phyloP scores from a whole-genome alignment of 2,113 vertebrate species.

The Podilymbus podiceps region DNA sequence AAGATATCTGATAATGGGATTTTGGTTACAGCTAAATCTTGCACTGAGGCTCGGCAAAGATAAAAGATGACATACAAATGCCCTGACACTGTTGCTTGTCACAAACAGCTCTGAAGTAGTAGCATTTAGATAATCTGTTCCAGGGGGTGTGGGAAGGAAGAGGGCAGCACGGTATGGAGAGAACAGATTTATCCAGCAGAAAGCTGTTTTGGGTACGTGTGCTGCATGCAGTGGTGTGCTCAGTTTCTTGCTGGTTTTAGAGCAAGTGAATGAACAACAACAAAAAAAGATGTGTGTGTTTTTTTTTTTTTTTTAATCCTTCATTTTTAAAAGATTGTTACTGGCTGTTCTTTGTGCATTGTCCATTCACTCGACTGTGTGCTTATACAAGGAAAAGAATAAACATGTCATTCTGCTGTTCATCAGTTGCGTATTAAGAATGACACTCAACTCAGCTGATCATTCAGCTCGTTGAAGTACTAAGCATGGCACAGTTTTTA shows the following conservation, averaged over 20 bases:
- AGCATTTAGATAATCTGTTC: background rate
- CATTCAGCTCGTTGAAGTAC: background rate
- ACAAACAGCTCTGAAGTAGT: constrained; percentile 8
- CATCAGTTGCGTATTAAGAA: background rate
- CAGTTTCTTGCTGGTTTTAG: background rate
- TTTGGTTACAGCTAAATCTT: background rate
- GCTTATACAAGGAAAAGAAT: background rate
- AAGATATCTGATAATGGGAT: constrained; percentile 13
- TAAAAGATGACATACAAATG: constrained; percentile 8
- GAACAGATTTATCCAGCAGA: background rate
- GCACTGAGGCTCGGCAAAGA: background rate
- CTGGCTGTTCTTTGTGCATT: background rate
- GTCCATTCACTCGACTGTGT: background rate
- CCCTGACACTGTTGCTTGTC: constrained; percentile 5
- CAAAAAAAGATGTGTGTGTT: background rate
- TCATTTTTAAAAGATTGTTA: background rate
- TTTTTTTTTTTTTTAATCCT: background rate
- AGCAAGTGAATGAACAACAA: background rate
- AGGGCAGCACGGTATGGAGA: background rate
- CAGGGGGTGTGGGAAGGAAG: background rate
- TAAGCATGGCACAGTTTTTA: background rate
- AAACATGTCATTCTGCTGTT: background rate
- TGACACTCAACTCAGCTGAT: background rate
- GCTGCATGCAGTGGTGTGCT: background rate
- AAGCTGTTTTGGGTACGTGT: background rate